These are phyloP conservation scores for Phrynosoma blainvillii DNA, from an alignment of 2,113 vertebrate species.

Conservation along the genomic window DNA sequence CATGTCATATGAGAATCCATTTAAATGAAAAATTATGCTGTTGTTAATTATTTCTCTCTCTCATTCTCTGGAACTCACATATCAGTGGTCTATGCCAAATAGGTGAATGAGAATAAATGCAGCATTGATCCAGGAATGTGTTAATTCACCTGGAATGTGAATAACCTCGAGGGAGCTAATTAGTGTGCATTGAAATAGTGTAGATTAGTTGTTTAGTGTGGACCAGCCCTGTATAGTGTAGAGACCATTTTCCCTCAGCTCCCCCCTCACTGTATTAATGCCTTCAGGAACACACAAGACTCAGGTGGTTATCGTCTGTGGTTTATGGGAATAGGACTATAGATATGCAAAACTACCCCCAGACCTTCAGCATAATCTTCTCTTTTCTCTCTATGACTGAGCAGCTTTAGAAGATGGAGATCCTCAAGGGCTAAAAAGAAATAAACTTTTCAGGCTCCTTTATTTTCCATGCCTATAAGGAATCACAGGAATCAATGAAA, in stretches of 20 bases:
- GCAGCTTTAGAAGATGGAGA: constrained; percentile 72
- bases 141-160: not conserved
- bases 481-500: constrained; percentile 92
- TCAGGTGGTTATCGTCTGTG: constrained; percentile 18
- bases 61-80: not conserved
- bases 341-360: not conserved
- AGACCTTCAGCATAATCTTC: rapidly evolving
- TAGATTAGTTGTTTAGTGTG: not conserved
- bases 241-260: constrained; percentile 49
- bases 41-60: not conserved
- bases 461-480: constrained; percentile 87
- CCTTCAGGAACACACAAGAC: constrained; percentile 16
- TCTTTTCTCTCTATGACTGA: not conserved
- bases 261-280: not conserved
- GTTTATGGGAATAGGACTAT: not conserved
- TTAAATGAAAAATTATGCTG: not conserved
- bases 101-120: not conserved
- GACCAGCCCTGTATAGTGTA: not conserved
- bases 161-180: not conserved
- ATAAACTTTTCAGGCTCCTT: constrained; percentile 82
- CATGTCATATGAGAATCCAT: not conserved
- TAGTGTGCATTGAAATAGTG: not conserved
- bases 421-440: constrained; percentile 81
- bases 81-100: not conserved
- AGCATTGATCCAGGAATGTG: not conserved